Evolutionary conservation across 2,888 invertebrate genomes (phyloP), one percentile per base, ranked within the genome.

Genomic region (Steromphala cineraria): DNA sequence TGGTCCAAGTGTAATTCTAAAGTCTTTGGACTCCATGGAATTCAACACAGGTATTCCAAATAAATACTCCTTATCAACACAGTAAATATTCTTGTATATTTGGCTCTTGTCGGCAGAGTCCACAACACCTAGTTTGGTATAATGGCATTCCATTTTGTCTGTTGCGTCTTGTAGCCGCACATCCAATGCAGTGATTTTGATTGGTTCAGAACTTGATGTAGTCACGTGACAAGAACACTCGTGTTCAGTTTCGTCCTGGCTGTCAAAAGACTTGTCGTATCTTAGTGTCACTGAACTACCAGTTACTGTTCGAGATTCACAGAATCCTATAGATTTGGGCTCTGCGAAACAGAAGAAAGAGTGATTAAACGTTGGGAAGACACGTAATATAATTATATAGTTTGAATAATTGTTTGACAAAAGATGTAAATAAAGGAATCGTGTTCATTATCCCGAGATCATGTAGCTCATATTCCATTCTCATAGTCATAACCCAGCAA

Each of bases 1-100:
- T 17, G 71, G 71, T 15, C 71, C 71, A 0, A 71, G 71, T 19
- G 71, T n/a, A 36, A 71, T 31, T 17, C 31, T 28, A 40, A 71
- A 31, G 71, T 71, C 71, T 71, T 36, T 71, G 71, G 71, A 40
- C 40, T 4, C 19, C 17, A 36, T 36, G 19, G 31, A 36, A 71
- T 71, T 71, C 40, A 71, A 36, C 71, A 71, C 71, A 71, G 71
- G 71, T 15, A 71, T 36, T 19, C 71, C 71, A 36, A 71, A 71
- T 71, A 71, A 36, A n/a, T 36, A 71, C 36, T 71, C 71, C 71
- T 71, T 71, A 36, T 71, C 40, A 71, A 71, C 31, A 36, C 71
- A 71, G 17, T 36, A 71, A 71, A 71, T 71, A 36, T 71, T 71
- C 36, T 36, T 71, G n/a, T 31, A 71, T 17, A 71, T 71, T 31